Evolutionary conservation across 2,888 invertebrate genomes (phyloP).

Genomic region (Latheticus oryzae): DNA sequence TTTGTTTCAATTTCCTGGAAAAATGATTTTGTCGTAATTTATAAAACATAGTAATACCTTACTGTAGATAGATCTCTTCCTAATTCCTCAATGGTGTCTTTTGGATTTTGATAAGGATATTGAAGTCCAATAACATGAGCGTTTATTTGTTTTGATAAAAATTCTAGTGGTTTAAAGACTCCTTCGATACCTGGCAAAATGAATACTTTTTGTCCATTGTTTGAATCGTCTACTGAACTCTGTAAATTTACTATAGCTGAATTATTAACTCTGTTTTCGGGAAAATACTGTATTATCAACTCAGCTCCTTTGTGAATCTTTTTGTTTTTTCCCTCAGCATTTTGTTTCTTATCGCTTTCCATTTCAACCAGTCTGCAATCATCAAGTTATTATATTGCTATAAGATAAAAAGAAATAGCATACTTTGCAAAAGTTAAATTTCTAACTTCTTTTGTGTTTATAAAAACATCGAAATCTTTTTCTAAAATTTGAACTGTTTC

Average conservation of each 20-base stretch:
- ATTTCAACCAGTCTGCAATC: slow-evolving; percentile 67
- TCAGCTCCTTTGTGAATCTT: slow-evolving; percentile 70
- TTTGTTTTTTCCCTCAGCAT: no score
- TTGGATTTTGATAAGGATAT: slow-evolving; percentile 65
- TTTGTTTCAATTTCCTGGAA: slow-evolving; percentile 70
- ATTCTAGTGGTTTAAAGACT: slow-evolving; percentile 68
- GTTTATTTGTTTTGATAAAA: slow-evolving; percentile 68
- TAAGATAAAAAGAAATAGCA: no score
- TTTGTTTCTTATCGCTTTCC: slow-evolving; percentile 69
- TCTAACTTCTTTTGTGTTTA: slow-evolving; percentile 87
- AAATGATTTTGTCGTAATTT: no score
- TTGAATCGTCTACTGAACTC: slow-evolving; percentile 22
- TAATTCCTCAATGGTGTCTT: slow-evolving; percentile 67
- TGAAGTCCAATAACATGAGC: slow-evolving; percentile 70
- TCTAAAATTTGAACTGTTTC: slow-evolving; percentile 94
- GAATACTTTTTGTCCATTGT: slow-evolving; percentile 65
- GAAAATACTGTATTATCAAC: slow-evolving; percentile 11
- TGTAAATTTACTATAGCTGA: slow-evolving; percentile 65
- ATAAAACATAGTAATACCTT: no score
- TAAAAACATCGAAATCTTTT: slow-evolving; percentile 84
- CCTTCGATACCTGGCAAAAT: slow-evolving; percentile 79
- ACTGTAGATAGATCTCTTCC: slow-evolving; percentile 70
- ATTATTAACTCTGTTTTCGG: slow-evolving; percentile 47
- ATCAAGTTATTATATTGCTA: no score
- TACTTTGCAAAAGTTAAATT: slow-evolving; percentile 72